Evolutionary conservation across 2,797 vertebrate species (phyloP), one percentile per base, ranked within the genome.

Genomic region (Lutjanus campechanus): DNA sequence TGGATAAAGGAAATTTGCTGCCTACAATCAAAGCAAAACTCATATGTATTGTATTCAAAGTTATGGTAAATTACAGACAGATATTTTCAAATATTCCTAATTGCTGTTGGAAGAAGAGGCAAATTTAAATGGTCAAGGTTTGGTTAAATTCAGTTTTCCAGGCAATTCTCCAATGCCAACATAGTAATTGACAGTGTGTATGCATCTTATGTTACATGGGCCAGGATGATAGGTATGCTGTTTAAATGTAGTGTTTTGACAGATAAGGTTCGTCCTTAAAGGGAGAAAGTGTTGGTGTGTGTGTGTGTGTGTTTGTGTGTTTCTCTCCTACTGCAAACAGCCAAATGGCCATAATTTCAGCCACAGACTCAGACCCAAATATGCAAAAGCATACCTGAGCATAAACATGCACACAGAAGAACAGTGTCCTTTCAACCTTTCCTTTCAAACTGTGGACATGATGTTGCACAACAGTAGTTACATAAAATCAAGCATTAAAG

Each of bases 321-420:
- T 36, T 49, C 22, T 67, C 47, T 71, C 1, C 13, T 2, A 63
- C 59, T 63, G 61, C 54, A 82, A 82, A 66, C 76, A 69, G 68
- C 76, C 49, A 43, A 47, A 16, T 15, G 55, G 20, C 11, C 47
- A 65, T 74, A 1, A 85, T 74, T 77, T 71, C 41, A 71, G 73
- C 73, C 83, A 36, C 73, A 77, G 76, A 68, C 44, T 43, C 43
- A 5, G 62, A 72, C 43, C 20, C 64, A 85, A 85, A 83, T 80
- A 67, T 61, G 67, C 69, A 76, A 76, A 54, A 50, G 49, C 71
- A 53, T 68, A 47, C 63, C 79, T 40, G n/a, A 73, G 47, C 16
- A 49, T 25, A 60, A 69, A 83, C 58, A 75, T 69, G 53, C 47
- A 73, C 13, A 44, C 50, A 78, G 58, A 76, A 9, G 29, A 74